Evolutionary conservation across 30 jellyfish, hydroid and myxozoan species (phyloP).

Genomic region (Haliclystus octoradiatus): DNA sequence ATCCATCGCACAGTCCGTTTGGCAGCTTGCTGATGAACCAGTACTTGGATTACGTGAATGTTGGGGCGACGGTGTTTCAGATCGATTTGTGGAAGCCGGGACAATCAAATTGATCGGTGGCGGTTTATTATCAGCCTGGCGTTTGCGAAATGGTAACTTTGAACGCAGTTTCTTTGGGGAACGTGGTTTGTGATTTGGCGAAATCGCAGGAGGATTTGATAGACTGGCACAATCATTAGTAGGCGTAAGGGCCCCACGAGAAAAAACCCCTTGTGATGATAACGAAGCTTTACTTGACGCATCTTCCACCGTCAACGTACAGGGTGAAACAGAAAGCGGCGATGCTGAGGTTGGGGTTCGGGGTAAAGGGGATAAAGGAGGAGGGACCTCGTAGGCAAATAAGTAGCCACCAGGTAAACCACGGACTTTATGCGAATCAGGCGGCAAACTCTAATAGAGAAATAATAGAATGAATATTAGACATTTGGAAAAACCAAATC

Average conservation of each 20-base stretch:
- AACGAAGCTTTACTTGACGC: background rate
- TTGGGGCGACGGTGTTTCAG: background rate
- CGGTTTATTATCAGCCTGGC: background rate
- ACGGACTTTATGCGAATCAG: conserved; percentile 47
- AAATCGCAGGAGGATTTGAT: background rate
- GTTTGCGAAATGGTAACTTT: background rate
- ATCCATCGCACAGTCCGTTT: background rate
- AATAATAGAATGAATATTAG: background rate
- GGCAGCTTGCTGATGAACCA: background rate
- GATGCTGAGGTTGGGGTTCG: background rate
- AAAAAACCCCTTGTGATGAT: background rate
- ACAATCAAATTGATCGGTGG: background rate
- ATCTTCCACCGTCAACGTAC: background rate
- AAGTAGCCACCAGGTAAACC: conserved; percentile 38
- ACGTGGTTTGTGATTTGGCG: background rate
- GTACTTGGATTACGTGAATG: background rate
- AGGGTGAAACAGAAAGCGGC: background rate
- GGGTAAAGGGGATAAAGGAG: background rate
- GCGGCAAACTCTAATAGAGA: conserved; percentile 7
- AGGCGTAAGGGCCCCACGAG: background rate
- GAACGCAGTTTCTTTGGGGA: background rate
- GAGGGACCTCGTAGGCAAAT: conserved; percentile 56
- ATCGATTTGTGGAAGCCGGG: background rate
- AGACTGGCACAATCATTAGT: too few species aligned
- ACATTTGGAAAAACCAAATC: too few species aligned